Percentiles rank a stretch among this genome's conserved stretches.
These are phyloP conservation scores for Phoxinus dragarum DNA, from an alignment of 2,797 vertebrate species.

Conservation along the genomic window DNA sequence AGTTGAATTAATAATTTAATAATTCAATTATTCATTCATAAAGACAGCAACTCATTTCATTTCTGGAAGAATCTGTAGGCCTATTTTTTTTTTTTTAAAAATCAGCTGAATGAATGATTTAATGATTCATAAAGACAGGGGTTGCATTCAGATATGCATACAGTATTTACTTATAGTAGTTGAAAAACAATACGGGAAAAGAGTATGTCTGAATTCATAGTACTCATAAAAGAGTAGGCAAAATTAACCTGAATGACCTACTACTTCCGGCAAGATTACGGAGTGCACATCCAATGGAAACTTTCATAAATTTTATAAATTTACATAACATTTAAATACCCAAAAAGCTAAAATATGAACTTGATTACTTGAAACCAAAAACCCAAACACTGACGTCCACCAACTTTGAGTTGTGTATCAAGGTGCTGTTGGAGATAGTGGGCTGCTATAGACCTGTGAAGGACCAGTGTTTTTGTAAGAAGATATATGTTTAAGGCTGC, in stretches of 20 bases:
- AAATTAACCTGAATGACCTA: not conserved
- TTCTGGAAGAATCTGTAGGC: too few relatives aligned
- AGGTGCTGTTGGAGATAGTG: not conserved
- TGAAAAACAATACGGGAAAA: not conserved
- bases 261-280: not conserved
- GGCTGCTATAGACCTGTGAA: conserved; percentile 5
- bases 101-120: too few relatives aligned
- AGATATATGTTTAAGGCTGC: conserved; percentile 51
- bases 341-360: not conserved
- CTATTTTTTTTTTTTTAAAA: too few relatives aligned
- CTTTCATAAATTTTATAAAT: not conserved
- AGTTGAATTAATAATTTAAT: not conserved
- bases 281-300: not conserved
- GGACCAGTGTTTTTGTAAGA: conserved; percentile 46
- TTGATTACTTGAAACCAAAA: not conserved
- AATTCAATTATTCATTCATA: not conserved
- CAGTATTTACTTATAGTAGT: not conserved
- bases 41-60: not conserved
- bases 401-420: not conserved
- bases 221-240: not conserved
- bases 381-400: not conserved
- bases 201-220: not conserved
- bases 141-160: not conserved
- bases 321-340: not conserved
- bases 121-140: too few relatives aligned